Base-by-base conservation (phyloP, 2,797 vertebrate species). In the Glossophaga mutica region DNA sequence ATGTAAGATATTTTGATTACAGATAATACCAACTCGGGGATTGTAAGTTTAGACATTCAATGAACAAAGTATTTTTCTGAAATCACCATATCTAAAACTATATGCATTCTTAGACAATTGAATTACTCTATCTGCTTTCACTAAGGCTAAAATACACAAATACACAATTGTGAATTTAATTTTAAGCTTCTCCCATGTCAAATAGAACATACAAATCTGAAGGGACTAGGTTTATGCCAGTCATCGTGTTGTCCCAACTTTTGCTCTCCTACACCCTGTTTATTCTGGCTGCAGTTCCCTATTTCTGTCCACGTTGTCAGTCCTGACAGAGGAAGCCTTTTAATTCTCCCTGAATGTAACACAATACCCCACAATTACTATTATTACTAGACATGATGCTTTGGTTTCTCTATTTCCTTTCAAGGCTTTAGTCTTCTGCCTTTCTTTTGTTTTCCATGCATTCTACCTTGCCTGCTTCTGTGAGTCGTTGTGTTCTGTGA, bases 1-100 rank as follows among this genome's bases (percentile, higher is more conserved):
- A 77, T 70, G 65, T 24, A 94, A 95, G 15, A 48, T 77, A 82
- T 48, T 94, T 95, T 88, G 62, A n/a, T 65, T 81, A 68, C 19
- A 74, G 62, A 65, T 94, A 81, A 87, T 14, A 44, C 10, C 18
- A 59, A 2, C n/a, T 44, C 48, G 24, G 6, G 7, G 29, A 85
- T 77, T 24, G 73, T 87, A 85, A 76, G 81, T 91, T 88, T 67
- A 85, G 42, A 48, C 11, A 44, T 94, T 34, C 73, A 91, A 79
- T 14, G 46, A 42, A 79, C 16, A 52, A 42, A 91, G 22, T 37
- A 21, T 48, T 59, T 90, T 95, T 79, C 95, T 78, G 87, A 92
- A 12, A 50, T 68, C 68, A 50, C 19, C 29, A 65, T 92, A 21
- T 24, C 48, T 90, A 81, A 90, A 95, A 65, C 19, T 29, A 9